Evolutionary conservation across 2,888 invertebrate genomes (phyloP).

Genomic region (Leptogaster cylindrica): DNA sequence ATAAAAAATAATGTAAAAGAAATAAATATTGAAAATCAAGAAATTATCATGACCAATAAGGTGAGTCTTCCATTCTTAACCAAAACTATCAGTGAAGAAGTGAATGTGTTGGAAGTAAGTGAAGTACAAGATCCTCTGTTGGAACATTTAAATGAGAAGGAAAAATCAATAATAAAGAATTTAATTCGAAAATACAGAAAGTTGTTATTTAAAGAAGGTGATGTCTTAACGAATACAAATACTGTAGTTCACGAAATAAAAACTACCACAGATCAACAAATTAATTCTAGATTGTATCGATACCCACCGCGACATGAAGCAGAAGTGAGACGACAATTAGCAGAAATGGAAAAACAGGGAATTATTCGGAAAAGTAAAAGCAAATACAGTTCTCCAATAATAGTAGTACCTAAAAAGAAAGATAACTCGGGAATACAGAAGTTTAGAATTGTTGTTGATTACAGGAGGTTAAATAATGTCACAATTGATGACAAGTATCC

Average conservation of each 20-base stretch:
- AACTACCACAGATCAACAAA: constrained; percentile 37
- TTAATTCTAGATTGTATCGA: constrained; percentile 2
- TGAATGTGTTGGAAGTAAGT: too few relatives aligned
- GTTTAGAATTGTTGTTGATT: constrained; percentile 42
- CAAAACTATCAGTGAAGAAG: too few relatives aligned
- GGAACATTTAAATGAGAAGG: too few relatives aligned
- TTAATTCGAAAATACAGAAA: too few relatives aligned
- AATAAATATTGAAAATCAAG: too few relatives aligned
- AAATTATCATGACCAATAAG: too few relatives aligned
- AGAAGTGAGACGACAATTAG: constrained; percentile 23
- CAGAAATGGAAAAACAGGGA: constrained; percentile 41
- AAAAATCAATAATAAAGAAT: too few relatives aligned
- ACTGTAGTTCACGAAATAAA: constrained; percentile 29
- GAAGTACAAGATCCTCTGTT: too few relatives aligned
- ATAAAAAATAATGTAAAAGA: too few relatives aligned
- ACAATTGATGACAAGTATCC: constrained; percentile 42
- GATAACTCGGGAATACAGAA: constrained; percentile 42
- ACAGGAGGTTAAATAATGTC: constrained; percentile 41
- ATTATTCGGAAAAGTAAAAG: constrained; percentile 40
- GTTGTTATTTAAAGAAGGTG: too few relatives aligned
- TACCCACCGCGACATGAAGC: constrained; percentile 36
- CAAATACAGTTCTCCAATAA: constrained; percentile 38
- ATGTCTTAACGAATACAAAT: constrained; percentile 43
- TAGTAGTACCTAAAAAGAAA: constrained; percentile 41
- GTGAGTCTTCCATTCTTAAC: too few relatives aligned